phyloP scores from a whole-genome alignment of 2,888 invertebrate species.

The Bellardia bayeri region DNA sequence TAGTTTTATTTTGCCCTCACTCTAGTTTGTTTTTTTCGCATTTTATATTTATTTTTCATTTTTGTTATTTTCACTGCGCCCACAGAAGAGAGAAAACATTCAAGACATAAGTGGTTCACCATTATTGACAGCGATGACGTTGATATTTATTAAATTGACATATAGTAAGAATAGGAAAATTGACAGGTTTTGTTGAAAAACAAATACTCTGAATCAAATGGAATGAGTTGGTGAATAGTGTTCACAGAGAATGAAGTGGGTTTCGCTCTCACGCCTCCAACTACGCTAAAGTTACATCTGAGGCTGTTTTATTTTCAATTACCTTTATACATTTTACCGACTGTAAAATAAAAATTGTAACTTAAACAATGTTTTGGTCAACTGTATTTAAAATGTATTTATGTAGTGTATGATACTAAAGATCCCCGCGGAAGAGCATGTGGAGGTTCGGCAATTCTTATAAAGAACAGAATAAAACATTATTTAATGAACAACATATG shows the following conservation, averaged over 20 bases:
- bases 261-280: not conserved
- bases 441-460: no score
- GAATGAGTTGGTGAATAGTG: not conserved
- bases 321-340: no score
- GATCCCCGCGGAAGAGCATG: no score
- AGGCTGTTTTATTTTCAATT: no score
- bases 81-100: not conserved
- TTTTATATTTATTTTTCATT: constrained; percentile 12
- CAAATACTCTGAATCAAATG: not conserved
- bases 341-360: no score
- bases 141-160: constrained; percentile 69
- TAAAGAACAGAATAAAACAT: no score
- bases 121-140: constrained; percentile 62
- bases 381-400: no score
- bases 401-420: no score
- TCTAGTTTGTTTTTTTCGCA: not conserved
- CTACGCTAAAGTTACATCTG: no score
- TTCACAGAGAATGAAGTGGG: not conserved
- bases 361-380: no score
- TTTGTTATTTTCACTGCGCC: constrained; percentile 1
- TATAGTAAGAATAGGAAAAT: constrained; percentile 2
- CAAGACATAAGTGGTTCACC: constrained; percentile 40
- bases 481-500: no score
- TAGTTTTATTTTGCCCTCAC: not conserved
- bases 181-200: constrained; percentile 27